phyloP scores from a whole-genome alignment of 2,888 invertebrate species.

The Slavum lentiscoides region DNA sequence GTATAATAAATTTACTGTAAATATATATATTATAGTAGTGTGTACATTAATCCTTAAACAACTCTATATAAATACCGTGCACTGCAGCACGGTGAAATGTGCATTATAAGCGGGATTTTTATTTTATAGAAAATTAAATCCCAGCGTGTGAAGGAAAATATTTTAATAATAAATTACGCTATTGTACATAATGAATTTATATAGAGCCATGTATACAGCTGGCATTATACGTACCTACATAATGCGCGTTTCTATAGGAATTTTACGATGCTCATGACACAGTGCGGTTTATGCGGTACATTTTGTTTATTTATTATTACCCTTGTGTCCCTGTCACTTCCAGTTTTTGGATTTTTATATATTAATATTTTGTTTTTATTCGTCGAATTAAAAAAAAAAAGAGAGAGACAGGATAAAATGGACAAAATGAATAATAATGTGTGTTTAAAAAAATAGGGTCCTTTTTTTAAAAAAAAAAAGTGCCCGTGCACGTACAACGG shows the following conservation, averaged over 20 bases:
- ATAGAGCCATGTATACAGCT: not conserved
- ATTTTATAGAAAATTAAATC: constrained; percentile 12
- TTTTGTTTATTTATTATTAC: constrained; percentile 52
- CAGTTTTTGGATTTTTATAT: constrained; percentile 47
- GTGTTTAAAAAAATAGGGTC: constrained; percentile 19
- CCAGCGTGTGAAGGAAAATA: constrained; percentile 2
- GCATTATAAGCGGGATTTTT: not conserved
- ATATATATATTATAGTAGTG: too few relatives aligned
- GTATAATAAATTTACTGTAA: too few relatives aligned
- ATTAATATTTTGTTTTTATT: constrained; percentile 46
- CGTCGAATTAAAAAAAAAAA: constrained; percentile 37
- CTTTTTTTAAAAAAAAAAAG: constrained; percentile 26
- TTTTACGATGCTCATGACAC: constrained; percentile 39
- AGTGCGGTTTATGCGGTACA: constrained; percentile 29
- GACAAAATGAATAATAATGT: constrained; percentile 44
- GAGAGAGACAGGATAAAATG: constrained; percentile 31
- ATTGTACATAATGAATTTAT: constrained; percentile 30
- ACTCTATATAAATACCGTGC: too few relatives aligned
- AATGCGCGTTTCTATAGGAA: constrained; percentile 22
- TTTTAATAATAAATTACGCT: constrained; percentile 32
- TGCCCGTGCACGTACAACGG: constrained; percentile 23
- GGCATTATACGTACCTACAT: not conserved
- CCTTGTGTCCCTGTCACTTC: constrained; percentile 51
- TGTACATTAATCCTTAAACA: not conserved
- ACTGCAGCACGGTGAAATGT: constrained; percentile 14